Evolutionary conservation across 2,113 vertebrate species (phyloP), one percentile per base, ranked within the genome.

Genomic region (Serilophus lunatus): DNA sequence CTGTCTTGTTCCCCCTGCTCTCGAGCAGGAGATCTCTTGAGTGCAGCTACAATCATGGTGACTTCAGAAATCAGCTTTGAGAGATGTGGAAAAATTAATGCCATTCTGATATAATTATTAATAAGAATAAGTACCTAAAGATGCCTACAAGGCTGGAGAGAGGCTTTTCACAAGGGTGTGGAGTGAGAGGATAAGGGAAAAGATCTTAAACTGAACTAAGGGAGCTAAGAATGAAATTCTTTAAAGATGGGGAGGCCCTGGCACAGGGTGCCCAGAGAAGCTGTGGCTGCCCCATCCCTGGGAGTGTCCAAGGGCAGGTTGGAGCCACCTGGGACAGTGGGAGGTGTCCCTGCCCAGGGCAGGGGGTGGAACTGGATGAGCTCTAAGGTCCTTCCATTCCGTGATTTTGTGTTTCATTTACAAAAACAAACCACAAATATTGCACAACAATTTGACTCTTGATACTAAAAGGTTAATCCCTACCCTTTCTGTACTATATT

Each of bases 301-400:
- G 38, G 6, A 68, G 36, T 54, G 38, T 6, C 69, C 50, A 54
- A n/a, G 53, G 40, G 31, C 31, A 35, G 17, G 24, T 2, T 72
- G 50, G 53, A 74, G 31, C 51, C 44, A 2, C 23, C 31, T 45
- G 53, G 31, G 40, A 8, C 3, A 3, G 31, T 26, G 51, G 53
- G 1, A 74, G 70, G 23, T n/a, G 51, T 72, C 49, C 29, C 50
- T 45, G 15, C 28, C 28, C 13, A 11, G 16, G 63, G 64, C 60
- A 13, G 11, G 22, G 28, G 10, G 15, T 40, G 51, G 13, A 5
- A n/a, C 3, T 2, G 4, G 38, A 12, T 74, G 24, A 12, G 1
- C 23, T 75, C 45, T 29, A 35, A 28, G 3, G 18, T 45, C 24
- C 25, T 45, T 35, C 33, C 53, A 35, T 17, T 51, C 24, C 16